phyloP scores from a whole-genome alignment of 1,140 invertebrate genomes.

The Limonius californicus region DNA sequence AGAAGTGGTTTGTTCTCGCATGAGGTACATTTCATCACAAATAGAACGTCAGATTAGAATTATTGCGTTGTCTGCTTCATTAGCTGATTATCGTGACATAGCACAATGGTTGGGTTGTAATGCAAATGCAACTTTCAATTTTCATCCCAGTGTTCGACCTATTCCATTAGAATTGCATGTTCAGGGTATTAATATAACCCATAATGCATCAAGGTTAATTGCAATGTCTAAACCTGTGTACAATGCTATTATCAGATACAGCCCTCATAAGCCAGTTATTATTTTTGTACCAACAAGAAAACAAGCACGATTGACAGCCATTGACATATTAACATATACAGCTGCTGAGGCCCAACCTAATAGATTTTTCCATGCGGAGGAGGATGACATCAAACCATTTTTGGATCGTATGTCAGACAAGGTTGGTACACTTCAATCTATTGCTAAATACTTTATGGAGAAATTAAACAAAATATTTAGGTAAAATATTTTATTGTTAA shows the following conservation, averaged over 20 bases:
- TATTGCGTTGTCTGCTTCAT: constrained; percentile 89
- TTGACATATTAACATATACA: constrained; percentile 91
- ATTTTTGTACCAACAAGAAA: constrained; percentile 96
- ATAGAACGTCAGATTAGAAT: constrained; percentile 92
- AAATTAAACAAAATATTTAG: too few relatives aligned
- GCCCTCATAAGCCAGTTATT: constrained; percentile 84
- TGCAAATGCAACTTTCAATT: constrained; percentile 93
- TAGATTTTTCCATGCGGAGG: constrained; percentile 84
- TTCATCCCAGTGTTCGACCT: constrained; percentile 95
- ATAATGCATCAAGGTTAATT: constrained; percentile 90
- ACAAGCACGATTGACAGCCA: constrained; percentile 89
- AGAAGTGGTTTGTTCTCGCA: constrained; percentile 96
- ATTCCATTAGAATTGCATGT: constrained; percentile 94
- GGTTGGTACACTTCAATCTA: constrained; percentile 41
- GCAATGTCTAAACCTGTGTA: constrained; percentile 98
- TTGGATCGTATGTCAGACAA: constrained; percentile 84
- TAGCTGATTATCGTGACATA: constrained; percentile 94
- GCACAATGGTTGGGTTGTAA: constrained; percentile 96
- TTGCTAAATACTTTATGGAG: neutral
- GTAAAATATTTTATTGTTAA: too few relatives aligned
- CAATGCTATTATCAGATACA: constrained; percentile 86
- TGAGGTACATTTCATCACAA: constrained; percentile 96
- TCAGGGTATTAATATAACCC: constrained; percentile 95
- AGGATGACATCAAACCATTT: constrained; percentile 84
- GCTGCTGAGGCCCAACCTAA: constrained; percentile 81